Base-by-base conservation (phyloP, 92 coral and sea anemone species). In the Heteractis magnifica region DNA sequence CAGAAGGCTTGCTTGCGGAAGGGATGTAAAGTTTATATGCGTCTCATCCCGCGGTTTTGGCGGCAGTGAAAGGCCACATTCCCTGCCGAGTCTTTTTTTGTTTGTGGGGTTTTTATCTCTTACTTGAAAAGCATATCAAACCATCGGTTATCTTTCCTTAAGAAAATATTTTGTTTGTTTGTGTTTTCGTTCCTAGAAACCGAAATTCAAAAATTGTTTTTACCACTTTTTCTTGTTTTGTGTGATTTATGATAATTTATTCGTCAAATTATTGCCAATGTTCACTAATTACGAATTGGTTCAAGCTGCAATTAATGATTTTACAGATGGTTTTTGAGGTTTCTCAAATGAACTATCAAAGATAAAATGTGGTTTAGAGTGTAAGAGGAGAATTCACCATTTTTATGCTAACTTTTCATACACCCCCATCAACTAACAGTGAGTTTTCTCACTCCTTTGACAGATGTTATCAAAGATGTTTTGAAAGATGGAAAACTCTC, bases 381-480 rank as follows among this genome's bases (percentile, higher is more conserved):
- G 9, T 18, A 23, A 62, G 19, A 58, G 64, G 8, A 55, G 59
- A 55, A 55, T 55, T 1, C 59, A 55, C 56, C 56, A 7, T 53
- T 53, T 52, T 49, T 15, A 12, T 12, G 26, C 26, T 26, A 26
- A 26, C 26, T 26, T 26, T 26, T 26, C 1, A 26, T 26, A 1
- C 26, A 26, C 26, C 26, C 26, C 26, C 1, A 1, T 8, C 52
- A 8, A 75, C 5, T 44, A 15, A 9, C 8, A 6, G 18, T 48
- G 55, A 14, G 21, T 10, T 8, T 75, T 44, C 23, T 10, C 15
- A 0, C 58, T 49, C 52, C 50, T n/a, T 21, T 62, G 4, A 1
- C 74, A 81, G 84, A 75, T 70, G 84, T 71, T 0, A 9, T 81
- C 7, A 81, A 81, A 71, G 84, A 51, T 68, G 64, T 81, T 2